Evolutionary conservation across 2,797 vertebrate species (phyloP).

Genomic region (Mallotus villosus): DNA sequence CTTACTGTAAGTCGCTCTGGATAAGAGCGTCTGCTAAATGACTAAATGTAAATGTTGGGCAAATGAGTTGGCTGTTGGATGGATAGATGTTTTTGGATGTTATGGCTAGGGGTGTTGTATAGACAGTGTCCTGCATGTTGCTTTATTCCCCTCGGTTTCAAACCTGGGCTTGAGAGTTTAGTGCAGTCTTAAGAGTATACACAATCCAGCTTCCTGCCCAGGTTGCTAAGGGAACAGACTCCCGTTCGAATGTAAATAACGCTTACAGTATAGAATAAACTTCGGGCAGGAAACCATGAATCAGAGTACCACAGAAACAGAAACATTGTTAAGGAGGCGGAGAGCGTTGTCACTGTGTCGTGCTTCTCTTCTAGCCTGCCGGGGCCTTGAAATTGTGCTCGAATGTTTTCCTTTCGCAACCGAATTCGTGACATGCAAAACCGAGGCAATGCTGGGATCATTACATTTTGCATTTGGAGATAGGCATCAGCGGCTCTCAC

Average conservation of each 20-base stretch:
- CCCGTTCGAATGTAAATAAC: constrained; percentile 1
- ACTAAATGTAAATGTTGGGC: too few species aligned
- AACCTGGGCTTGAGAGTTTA: neutral
- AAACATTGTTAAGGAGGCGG: neutral
- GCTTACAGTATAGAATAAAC: neutral
- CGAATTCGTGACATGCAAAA: neutral
- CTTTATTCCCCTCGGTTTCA: neutral
- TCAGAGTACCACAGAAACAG: neutral
- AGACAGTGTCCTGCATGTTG: neutral
- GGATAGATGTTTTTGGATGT: neutral
- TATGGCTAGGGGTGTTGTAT: neutral
- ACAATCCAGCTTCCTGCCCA: neutral
- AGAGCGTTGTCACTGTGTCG: neutral
- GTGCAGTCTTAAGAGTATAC: neutral
- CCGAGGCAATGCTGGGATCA: neutral
- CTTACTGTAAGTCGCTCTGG: too few species aligned
- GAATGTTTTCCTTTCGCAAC: neutral
- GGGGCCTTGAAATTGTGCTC: neutral
- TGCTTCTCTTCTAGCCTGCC: neutral
- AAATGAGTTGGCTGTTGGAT: neutral
- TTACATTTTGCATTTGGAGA: neutral
- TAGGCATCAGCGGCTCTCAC: neutral
- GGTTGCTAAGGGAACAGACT: neutral
- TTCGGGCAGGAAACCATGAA: neutral
- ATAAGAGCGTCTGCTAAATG: too few species aligned